Base-by-base conservation (phyloP, 2,797 vertebrate genomes). In the Microchirus variegatus region DNA sequence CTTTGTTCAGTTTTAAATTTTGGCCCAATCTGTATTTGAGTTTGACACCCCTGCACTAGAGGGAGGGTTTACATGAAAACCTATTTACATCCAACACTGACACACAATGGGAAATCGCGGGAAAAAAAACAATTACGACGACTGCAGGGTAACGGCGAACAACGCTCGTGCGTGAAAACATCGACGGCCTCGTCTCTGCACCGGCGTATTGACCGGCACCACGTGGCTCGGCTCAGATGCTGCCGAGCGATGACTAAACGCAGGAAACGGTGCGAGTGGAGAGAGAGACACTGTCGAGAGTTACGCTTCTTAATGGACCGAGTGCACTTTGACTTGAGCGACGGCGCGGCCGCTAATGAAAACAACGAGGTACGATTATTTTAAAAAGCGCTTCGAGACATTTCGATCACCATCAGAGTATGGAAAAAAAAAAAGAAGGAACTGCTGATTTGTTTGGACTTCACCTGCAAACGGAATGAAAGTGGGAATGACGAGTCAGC, bases 341-440 rank as follows among this genome's bases (percentile, higher is more conserved):
- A 58, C 49, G 45, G 59, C 76, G 56, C 59, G 49, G 53, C 63
- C 31, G 72, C 65, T 74, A 75, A 78, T 75, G 71, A 83, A 70
- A 82, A 75, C 59, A 73, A 77, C n/a, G 64, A 71, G 26, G 38
- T 46, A n/a, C 61, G 66, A 67, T 75, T 58, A 77, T 31, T 40
- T 3, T 22, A 53, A 53, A 46, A 79, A 77, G 36, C 67, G 45
- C 63, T 56, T 63, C 68, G 62, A 60, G 59, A 46, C 54, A 2
- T 59, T 72, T 36, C 35, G 53, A 19, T 74, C 44, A 43, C 49
- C 44, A 49, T 35, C 1, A 51, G 58, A 68, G 18, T 43, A 26
- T 7, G 10, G 22, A 22, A 22, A 22, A 22, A 22, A 26, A 46
- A 68, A 59, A 22, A 4, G 13, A 36, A 60, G 17, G 10, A 51